Percentiles rank a stretch among this genome's conserved stretches.
Evolutionary conservation across 2,888 invertebrate species (phyloP).

Genomic region (Mylabris sibirica): DNA sequence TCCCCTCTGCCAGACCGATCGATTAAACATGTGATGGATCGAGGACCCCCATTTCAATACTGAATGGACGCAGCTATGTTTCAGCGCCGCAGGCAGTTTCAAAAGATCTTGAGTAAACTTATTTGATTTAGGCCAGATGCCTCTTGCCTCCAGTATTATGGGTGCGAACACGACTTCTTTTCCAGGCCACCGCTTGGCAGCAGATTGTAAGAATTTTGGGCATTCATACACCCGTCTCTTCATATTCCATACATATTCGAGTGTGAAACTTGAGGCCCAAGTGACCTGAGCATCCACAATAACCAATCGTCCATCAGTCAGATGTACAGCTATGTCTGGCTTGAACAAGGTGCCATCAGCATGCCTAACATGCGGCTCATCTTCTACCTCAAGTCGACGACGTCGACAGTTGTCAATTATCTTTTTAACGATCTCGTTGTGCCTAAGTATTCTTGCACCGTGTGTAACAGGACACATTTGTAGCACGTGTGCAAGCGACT

Average conservation of each 20-base stretch:
- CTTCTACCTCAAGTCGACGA: slow-evolving; percentile 27
- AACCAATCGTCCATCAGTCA: not conserved
- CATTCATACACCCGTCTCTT: not conserved
- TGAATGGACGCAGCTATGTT: not conserved
- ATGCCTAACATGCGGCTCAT: slow-evolving; percentile 39
- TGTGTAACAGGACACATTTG: slow-evolving; percentile 33
- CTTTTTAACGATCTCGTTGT: slow-evolving; percentile 35
- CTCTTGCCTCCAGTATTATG: not conserved
- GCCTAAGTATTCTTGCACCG: slow-evolving; percentile 28
- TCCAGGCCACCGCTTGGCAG: not conserved
- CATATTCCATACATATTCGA: not conserved
- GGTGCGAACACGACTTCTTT: not conserved
- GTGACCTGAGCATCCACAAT: slow-evolving; percentile 19
- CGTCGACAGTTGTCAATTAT: slow-evolving; percentile 24
- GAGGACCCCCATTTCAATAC: not conserved
- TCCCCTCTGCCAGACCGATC: not conserved
- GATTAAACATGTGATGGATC: not conserved
- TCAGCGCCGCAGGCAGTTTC: not conserved
- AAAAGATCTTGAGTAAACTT: not conserved
- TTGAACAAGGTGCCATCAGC: slow-evolving; percentile 39
- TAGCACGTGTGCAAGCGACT: slow-evolving; percentile 22
- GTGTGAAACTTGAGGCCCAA: slow-evolving; percentile 20
- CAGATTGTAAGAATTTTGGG: not conserved
- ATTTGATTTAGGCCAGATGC: not conserved
- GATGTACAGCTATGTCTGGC: slow-evolving; percentile 32